phyloP scores from a whole-genome alignment of 2,888 invertebrate species.

The Mactromeris polynyma region DNA sequence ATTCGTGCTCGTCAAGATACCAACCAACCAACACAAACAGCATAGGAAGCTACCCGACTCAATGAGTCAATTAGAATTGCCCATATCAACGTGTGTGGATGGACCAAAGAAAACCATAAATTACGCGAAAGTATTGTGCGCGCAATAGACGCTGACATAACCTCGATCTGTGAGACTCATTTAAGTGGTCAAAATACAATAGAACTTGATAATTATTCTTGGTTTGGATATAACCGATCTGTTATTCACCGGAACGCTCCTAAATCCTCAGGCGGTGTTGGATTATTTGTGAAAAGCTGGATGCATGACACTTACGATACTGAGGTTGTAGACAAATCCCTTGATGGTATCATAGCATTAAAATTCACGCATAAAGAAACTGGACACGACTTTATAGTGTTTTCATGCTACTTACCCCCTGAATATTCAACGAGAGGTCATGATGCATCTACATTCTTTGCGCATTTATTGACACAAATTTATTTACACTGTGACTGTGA shows the following conservation, averaged over 20 bases:
- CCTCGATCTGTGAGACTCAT: constrained; percentile 55
- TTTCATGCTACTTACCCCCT: constrained; percentile 39
- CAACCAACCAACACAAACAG: not conserved
- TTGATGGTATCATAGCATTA: constrained; percentile 47
- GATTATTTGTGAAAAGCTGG: constrained; percentile 39
- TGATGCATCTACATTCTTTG: constrained; percentile 31
- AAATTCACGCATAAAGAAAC: constrained; percentile 30
- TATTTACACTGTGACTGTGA: constrained; percentile 19
- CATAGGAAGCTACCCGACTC: constrained; percentile 41
- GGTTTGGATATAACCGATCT: constrained; percentile 42
- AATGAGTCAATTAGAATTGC: constrained; percentile 32
- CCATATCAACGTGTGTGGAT: no score
- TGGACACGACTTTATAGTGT: constrained; percentile 17
- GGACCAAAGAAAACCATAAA: constrained; percentile 52
- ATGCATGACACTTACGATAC: constrained; percentile 33
- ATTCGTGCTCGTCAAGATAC: constrained; percentile 30
- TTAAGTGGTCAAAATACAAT: constrained; percentile 19
- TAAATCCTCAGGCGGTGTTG: constrained; percentile 58
- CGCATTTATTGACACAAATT: constrained; percentile 21
- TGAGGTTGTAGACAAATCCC: constrained; percentile 38
- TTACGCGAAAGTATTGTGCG: constrained; percentile 38
- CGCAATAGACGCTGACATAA: constrained; percentile 47
- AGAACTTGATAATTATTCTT: constrained; percentile 40
- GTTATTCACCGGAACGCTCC: constrained; percentile 49
- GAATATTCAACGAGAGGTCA: constrained; percentile 37